A percentile compares a stretch with the other conserved stretches of the same genome.
Conservation (phyloP, 1,140 invertebrate genomes). For the Drosophila ogumai region DNA sequence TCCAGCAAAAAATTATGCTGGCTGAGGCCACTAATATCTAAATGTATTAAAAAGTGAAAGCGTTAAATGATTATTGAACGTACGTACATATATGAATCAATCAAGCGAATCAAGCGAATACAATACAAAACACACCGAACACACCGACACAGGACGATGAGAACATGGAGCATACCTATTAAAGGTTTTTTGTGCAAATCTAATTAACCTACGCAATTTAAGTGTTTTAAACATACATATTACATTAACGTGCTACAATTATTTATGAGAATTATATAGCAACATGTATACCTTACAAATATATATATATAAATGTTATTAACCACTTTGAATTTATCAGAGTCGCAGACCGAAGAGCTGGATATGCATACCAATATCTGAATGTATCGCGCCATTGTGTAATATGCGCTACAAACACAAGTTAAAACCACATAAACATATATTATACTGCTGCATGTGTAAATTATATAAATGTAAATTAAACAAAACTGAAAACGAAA, state of each 20-base stretch:
- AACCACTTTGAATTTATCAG: conserved; percentile 51
- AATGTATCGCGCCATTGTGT: conserved; percentile 76
- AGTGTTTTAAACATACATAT: conserved; percentile 62
- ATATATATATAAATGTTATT: conserved; percentile 58
- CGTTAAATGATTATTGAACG: conserved; percentile 32
- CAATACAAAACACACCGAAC: conserved; percentile 19
- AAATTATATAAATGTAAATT: conserved; percentile 73
- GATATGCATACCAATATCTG: conserved; percentile 43
- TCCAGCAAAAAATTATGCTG: conserved; percentile 80
- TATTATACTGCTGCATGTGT: conserved; percentile 62
- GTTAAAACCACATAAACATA: conserved; percentile 38
- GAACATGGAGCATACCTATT: conserved; percentile 75
- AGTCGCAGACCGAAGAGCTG: conserved; percentile 17
- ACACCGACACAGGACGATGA: conserved; percentile 45
- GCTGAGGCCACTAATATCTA: conserved; percentile 74
- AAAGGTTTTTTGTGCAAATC: conserved; percentile 81
- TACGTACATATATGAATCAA: conserved; percentile 16
- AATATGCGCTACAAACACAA: conserved; percentile 73
- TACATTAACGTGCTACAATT: conserved; percentile 47
- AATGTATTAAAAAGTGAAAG: conserved; percentile 47
- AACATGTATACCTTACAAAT: conserved; percentile 41
- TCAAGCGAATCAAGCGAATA: conserved; percentile 21
- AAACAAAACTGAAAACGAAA: conserved; percentile 13
- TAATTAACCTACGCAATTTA: conserved; percentile 65
- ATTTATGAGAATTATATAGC: conserved; percentile 55